These are phyloP conservation scores for Callitettix versicolor DNA, from an alignment of 1,140 invertebrate genomes.

Conservation along the genomic window DNA sequence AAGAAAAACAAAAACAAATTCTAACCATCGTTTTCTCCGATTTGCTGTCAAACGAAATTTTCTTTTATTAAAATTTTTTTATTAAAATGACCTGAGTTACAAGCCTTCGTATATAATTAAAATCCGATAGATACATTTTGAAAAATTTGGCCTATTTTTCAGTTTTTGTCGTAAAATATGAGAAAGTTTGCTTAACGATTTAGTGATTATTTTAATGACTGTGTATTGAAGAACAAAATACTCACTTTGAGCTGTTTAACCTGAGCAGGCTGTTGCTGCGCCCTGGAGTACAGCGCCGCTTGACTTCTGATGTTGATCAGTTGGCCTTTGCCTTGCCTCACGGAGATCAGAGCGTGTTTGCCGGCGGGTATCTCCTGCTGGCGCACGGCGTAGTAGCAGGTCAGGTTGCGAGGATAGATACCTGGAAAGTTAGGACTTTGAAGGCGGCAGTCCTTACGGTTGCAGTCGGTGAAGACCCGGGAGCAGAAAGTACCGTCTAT, in stretches of 20 bases:
- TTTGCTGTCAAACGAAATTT: no score
- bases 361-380: conserved; percentile 69
- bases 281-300: conserved; percentile 39
- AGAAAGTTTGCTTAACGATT: no score
- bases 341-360: conserved; percentile 73
- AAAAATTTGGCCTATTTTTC: no score
- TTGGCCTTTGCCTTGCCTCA: conserved; percentile 71
- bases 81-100: no score
- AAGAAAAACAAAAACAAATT: no score
- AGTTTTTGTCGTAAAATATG: no score
- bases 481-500: conserved; percentile 83
- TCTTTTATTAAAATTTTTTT: no score
- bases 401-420: conserved; percentile 78
- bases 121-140: no score
- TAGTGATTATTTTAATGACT: no score
- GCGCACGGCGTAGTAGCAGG: conserved; percentile 76
- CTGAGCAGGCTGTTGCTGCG: conserved; percentile 15
- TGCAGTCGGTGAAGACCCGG: conserved; percentile 78
- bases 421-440: conserved; percentile 88
- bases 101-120: no score
- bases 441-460: conserved; percentile 71
- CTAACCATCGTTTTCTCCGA: no score
- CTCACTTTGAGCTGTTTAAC: conserved; percentile 5
- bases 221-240: no score
- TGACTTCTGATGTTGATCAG: conserved; percentile 67